Evolutionary conservation across 2,888 invertebrate species (phyloP).

Genomic region (Colletes collaris): DNA sequence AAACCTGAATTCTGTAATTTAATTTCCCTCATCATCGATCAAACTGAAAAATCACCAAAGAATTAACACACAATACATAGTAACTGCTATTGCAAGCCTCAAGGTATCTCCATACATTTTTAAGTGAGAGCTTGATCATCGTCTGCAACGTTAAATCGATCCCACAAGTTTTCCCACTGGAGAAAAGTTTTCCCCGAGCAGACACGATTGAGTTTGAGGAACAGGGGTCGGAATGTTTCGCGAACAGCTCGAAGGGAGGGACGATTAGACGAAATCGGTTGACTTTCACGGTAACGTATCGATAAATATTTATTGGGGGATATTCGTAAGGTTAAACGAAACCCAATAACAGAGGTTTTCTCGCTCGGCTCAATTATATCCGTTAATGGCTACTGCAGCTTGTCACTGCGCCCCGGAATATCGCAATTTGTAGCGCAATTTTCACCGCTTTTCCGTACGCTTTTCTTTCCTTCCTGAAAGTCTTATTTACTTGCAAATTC

Average conservation of each 20-base stretch:
- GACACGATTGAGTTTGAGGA: slow-evolving; percentile 34
- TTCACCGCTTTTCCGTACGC: slow-evolving; percentile 17
- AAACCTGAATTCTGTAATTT: too few species aligned
- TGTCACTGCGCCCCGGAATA: slow-evolving; percentile 27
- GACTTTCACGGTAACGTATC: slow-evolving; percentile 32
- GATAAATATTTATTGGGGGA: slow-evolving; percentile 66
- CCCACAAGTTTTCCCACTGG: slow-evolving; percentile 54
- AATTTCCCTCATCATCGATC: too few species aligned
- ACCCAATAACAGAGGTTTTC: slow-evolving; percentile 63
- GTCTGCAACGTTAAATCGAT: slow-evolving; percentile 43
- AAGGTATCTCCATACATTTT: slow-evolving; percentile 4
- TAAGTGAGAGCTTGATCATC: slow-evolving; percentile 28
- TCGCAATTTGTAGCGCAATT: slow-evolving; percentile 28
- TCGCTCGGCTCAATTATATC: slow-evolving; percentile 45
- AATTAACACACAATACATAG: too few species aligned
- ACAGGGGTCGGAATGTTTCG: slow-evolving; percentile 36
- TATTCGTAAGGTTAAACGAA: slow-evolving; percentile 67
- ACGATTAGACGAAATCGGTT: slow-evolving; percentile 33
- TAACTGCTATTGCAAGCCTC: too few species aligned
- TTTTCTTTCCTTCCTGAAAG: slow-evolving; percentile 26
- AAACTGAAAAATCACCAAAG: too few species aligned
- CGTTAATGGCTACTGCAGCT: slow-evolving; percentile 52
- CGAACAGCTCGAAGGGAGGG: slow-evolving; percentile 19
- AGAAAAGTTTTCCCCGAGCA: slow-evolving; percentile 37
- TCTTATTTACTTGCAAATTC: slow-evolving; percentile 45